Percentiles rank a stretch among this genome's conserved stretches.
Conservation (phyloP, 2,888 invertebrate genomes). For the Glomeris marginata region DNA sequence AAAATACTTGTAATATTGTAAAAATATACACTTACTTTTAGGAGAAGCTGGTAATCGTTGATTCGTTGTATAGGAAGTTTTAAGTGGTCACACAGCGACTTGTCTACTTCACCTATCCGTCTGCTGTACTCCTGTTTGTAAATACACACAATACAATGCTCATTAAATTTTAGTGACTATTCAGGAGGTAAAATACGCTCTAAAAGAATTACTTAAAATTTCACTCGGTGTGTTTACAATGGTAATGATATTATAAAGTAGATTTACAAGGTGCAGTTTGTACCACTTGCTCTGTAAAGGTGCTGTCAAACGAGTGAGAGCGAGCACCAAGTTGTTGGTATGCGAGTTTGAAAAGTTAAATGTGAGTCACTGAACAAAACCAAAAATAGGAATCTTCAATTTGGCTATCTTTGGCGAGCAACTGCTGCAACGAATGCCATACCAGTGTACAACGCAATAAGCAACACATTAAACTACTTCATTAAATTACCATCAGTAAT, state of each 20-base stretch:
- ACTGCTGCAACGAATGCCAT: background rate
- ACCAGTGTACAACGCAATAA: background rate
- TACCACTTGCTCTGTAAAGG: no score
- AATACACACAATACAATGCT: background rate
- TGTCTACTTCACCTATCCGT: constrained; percentile 64
- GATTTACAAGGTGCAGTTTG: no score
- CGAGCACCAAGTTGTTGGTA: no score
- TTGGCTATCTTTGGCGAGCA: no score
- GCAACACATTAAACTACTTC: background rate
- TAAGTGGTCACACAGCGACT: constrained; percentile 74
- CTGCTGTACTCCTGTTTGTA: constrained; percentile 57
- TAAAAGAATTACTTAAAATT: no score
- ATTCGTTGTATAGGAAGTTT: constrained; percentile 88
- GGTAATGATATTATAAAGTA: no score
- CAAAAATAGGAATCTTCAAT: no score
- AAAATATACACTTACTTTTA: constrained; percentile 50
- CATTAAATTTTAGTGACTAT: background rate
- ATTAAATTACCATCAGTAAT: background rate
- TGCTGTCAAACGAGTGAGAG: no score
- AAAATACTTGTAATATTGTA: background rate
- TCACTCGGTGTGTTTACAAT: no score
- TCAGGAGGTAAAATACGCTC: no score
- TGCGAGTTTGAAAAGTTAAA: no score
- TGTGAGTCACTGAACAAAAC: no score
- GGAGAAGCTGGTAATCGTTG: constrained; percentile 86